These are phyloP conservation scores for Rambutsinella grinnellia DNA, from an alignment of 2,888 invertebrate species.

Conservation along the genomic window DNA sequence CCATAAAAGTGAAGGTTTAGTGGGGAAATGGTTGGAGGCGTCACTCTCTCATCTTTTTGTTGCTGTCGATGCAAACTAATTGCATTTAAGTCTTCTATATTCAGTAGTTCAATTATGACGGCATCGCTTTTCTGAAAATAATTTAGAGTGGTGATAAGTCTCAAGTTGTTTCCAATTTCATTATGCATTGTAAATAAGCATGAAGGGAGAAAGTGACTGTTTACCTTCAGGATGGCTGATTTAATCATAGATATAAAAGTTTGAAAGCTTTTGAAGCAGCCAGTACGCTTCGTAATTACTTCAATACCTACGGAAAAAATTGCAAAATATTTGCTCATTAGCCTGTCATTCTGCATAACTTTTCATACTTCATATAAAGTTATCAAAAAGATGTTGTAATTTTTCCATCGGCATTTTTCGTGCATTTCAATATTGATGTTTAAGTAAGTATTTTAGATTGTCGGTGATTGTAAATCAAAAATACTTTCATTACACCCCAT, in stretches of 20 bases:
- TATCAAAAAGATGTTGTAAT: too few species aligned
- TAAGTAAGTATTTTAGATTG: too few species aligned
- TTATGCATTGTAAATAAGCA: neutral
- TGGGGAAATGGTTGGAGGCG: too few species aligned
- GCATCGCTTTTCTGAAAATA: constrained; percentile 73
- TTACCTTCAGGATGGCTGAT: constrained; percentile 72
- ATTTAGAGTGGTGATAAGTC: too few species aligned
- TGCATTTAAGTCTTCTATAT: constrained; percentile 72
- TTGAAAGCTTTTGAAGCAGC: constrained; percentile 74
- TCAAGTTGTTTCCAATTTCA: too few species aligned
- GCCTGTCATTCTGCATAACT: too few species aligned
- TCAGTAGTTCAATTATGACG: constrained; percentile 72
- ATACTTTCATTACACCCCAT: too few species aligned
- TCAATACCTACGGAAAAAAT: constrained; percentile 74
- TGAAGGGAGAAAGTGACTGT: neutral
- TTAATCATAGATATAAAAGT: constrained; percentile 73
- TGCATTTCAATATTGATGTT: too few species aligned
- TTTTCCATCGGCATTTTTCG: too few species aligned
- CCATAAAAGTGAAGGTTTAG: constrained; percentile 32
- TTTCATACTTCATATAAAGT: too few species aligned
- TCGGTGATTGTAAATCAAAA: too few species aligned
- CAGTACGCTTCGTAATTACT: constrained; percentile 73
- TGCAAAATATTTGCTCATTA: too few species aligned
- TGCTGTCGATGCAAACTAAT: constrained; percentile 68
- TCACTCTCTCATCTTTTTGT: neutral